A percentile compares a stretch with the other conserved stretches of the same genome.
These are phyloP conservation scores for human DNA, from an alignment of 2,113 vertebrate species.

Conservation along the genomic window GRCh38 chr5:115093501-115094000, in stretches of 20 bases:
- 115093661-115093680: not conserved
- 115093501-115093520: not conserved
- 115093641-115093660: not conserved
- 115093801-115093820: not conserved
- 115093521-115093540: not conserved
- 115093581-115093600: not conserved
- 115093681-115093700: not conserved
- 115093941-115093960: not conserved
- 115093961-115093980: not conserved
- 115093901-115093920: not conserved
- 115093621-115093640: not conserved
- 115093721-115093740: not conserved
- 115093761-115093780: not conserved
- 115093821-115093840: not conserved
- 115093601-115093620: not conserved
- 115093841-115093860: not conserved
- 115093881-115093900: not conserved
- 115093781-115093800: not conserved
- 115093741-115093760: not conserved
- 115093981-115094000: too few species aligned
- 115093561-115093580: not conserved
- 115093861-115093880: not conserved
- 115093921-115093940: accelerated
- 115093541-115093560: not conserved
- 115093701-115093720: not conserved